A percentile compares a stretch with the other conserved stretches of the same genome.
Evolutionary conservation across 2,113 vertebrate genomes (phyloP).

Genomic region (Ailuropoda melanoleuca): DNA sequence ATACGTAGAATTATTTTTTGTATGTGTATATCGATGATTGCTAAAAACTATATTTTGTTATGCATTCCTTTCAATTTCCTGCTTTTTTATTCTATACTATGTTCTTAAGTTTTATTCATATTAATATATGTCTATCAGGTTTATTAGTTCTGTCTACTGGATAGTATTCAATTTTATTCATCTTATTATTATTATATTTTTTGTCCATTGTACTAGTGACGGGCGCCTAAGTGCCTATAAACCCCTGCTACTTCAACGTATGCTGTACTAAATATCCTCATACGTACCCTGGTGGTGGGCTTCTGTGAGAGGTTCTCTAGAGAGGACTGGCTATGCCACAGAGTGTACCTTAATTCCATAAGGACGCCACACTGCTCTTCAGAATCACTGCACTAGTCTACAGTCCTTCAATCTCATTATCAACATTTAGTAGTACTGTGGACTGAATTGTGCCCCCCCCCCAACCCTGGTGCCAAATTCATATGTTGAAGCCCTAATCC

Average conservation of each 20-base stretch:
- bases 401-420: neutral
- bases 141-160: neutral
- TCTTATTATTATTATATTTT: neutral
- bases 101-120: neutral
- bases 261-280: neutral
- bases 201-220: neutral
- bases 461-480: neutral
- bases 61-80: neutral
- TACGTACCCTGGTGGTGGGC: neutral
- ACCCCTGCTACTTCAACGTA: neutral
- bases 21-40: neutral
- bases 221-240: neutral
- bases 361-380: neutral
- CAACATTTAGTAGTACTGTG: neutral
- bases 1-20: neutral
- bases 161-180: neutral
- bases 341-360: neutral
- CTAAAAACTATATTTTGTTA: neutral
- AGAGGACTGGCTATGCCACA: neutral
- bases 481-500: neutral
- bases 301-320: neutral
- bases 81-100: neutral
- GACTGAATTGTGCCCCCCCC: neutral
- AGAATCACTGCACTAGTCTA: neutral
- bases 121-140: neutral